Evolutionary conservation across 2,888 invertebrate genomes (phyloP).

Genomic region (Drosophila subsilvestris): DNA sequence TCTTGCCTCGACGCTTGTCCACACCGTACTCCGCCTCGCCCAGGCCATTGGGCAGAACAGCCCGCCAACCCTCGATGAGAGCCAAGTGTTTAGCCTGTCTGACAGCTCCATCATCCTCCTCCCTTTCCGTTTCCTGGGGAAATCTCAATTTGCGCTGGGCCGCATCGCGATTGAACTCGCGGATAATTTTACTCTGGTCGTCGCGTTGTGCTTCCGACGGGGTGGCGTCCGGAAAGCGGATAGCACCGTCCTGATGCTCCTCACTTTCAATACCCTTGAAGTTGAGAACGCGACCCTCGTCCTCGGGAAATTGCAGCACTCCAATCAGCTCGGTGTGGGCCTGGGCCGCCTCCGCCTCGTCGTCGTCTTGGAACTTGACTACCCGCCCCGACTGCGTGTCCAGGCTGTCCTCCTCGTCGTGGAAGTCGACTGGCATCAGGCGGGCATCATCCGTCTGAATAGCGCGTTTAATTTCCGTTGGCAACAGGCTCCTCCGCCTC

Average conservation of each 20-base stretch:
- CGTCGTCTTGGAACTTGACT: conserved; percentile 72
- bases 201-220: conserved; percentile 52
- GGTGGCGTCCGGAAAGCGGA: conserved; percentile 62
- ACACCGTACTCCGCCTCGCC: conserved; percentile 42
- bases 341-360: conserved; percentile 61
- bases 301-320: conserved; percentile 65
- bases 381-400: conserved; percentile 59
- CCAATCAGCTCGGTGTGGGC: conserved; percentile 71
- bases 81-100: conserved; percentile 45
- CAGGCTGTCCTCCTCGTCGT: conserved; percentile 71
- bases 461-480: conserved; percentile 65
- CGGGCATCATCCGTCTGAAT: conserved; percentile 64
- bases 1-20: conserved; percentile 56
- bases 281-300: conserved; percentile 64
- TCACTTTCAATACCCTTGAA: conserved; percentile 60
- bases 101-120: conserved; percentile 21
- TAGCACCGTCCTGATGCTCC: conserved; percentile 44
- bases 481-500: conserved; percentile 54
- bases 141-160: conserved; percentile 76
- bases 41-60: conserved; percentile 62
- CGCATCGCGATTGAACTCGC: conserved; percentile 72
- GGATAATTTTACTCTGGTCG: conserved; percentile 44
- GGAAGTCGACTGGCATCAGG: conserved; percentile 67
- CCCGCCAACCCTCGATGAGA: conserved; percentile 56
- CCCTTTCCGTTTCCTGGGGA: conserved; percentile 51